Evolutionary conservation across 2,113 vertebrate species (phyloP).

Genomic region (Lathamus discolor): DNA sequence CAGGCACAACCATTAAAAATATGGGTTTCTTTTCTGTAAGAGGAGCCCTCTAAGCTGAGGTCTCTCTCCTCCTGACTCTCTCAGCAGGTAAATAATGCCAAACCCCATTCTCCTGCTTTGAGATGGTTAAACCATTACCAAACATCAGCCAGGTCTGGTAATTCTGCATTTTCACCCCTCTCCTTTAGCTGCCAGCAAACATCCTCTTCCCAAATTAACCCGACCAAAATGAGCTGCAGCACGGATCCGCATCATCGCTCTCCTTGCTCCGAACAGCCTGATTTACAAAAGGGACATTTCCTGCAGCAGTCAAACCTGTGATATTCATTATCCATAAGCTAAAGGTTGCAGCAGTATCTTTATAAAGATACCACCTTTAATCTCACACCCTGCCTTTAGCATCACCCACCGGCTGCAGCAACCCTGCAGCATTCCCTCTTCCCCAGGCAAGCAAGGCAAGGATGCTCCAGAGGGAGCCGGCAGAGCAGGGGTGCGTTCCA

Average conservation of each 20-base stretch:
- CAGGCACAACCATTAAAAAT: not conserved
- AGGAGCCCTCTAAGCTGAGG: not conserved
- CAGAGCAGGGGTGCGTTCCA: not conserved
- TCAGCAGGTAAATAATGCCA: not conserved
- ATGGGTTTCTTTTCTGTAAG: too few relatives aligned
- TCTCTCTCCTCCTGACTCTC: not conserved
- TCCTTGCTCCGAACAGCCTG: not conserved
- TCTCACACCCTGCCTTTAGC: not conserved
- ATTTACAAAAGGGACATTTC: not conserved
- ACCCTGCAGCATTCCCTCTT: not conserved
- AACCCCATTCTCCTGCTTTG: not conserved
- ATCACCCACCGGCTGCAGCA: not conserved
- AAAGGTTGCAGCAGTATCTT: not conserved
- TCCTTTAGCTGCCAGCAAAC: not conserved
- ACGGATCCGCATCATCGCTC: not conserved
- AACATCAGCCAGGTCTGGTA: not conserved
- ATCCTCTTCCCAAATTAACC: not conserved
- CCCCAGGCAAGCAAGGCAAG: not conserved
- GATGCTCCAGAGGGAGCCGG: not conserved
- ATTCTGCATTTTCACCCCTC: not conserved
- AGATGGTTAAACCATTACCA: not conserved
- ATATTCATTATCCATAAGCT: not conserved
- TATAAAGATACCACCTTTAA: not conserved
- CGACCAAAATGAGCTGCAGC: not conserved
- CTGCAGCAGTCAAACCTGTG: not conserved